These are phyloP conservation scores for Nephila pilipes DNA, from an alignment of 1,140 invertebrate species.

Conservation along the genomic window DNA sequence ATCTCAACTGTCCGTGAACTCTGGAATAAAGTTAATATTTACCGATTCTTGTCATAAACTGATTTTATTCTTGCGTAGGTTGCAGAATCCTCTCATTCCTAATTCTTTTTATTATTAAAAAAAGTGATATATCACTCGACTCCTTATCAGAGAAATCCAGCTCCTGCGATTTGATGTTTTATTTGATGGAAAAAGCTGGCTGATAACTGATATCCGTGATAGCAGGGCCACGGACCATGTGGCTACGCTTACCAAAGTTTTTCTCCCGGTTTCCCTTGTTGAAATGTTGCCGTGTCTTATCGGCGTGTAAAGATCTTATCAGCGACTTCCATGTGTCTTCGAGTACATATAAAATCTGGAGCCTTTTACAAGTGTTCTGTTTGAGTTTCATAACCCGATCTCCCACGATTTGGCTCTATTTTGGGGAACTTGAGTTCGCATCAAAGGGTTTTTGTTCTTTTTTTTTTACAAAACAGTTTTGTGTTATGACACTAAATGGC, in stretches of 20 bases:
- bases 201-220: neutral
- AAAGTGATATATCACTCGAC: neutral
- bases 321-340: neutral
- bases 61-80: neutral
- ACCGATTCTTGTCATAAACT: neutral
- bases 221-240: neutral
- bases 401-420: neutral
- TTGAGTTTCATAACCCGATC: neutral
- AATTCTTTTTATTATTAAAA: neutral
- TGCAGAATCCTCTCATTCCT: neutral
- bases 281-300: neutral
- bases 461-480: neutral
- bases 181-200: neutral
- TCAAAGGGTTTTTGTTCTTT: neutral
- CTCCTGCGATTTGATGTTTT: neutral
- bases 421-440: neutral
- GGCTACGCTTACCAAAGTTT: neutral
- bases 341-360: neutral
- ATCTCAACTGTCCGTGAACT: neutral
- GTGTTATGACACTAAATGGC: too few species aligned
- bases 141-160: neutral
- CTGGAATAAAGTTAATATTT: neutral
- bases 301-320: neutral
- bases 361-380: too few species aligned
- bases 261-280: neutral